phyloP scores from a whole-genome alignment of 2,113 vertebrate species.

The Ia io region DNA sequence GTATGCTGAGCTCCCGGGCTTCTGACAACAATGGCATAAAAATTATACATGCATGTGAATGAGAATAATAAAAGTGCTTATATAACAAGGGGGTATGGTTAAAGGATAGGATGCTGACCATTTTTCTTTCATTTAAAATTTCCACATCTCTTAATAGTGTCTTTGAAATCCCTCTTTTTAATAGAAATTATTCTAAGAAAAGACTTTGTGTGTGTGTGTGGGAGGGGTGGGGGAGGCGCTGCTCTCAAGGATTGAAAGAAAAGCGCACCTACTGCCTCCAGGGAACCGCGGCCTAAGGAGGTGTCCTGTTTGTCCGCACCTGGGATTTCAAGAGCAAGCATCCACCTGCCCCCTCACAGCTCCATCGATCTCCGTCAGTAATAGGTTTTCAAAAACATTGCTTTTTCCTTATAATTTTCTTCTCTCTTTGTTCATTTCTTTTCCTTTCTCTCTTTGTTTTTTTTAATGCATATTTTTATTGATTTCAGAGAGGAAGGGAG shows the following conservation, averaged over 20 bases:
- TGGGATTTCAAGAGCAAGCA: neutral
- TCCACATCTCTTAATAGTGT: neutral
- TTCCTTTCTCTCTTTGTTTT: neutral
- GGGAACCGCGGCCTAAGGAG: neutral
- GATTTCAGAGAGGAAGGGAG: no score
- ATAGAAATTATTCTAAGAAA: neutral
- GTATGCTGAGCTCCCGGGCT: neutral
- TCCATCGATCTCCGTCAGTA: neutral
- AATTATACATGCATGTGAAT: neutral
- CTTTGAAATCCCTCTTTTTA: neutral
- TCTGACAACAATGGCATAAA: neutral
- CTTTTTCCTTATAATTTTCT: neutral
- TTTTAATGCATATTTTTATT: no score
- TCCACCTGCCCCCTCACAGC: neutral
- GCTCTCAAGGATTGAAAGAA: neutral
- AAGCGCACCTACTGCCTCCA: rapidly evolving
- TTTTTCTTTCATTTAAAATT: neutral
- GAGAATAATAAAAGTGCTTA: neutral
- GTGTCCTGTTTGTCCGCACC: neutral
- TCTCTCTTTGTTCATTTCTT: neutral
- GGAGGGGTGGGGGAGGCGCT: neutral
- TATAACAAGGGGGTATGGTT: neutral
- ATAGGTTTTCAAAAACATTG: neutral
- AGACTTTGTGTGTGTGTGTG: neutral
- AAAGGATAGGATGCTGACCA: neutral